These are phyloP conservation scores for Pelochelys cantorii DNA, from an alignment of 2,797 vertebrate species.

Conservation along the genomic window DNA sequence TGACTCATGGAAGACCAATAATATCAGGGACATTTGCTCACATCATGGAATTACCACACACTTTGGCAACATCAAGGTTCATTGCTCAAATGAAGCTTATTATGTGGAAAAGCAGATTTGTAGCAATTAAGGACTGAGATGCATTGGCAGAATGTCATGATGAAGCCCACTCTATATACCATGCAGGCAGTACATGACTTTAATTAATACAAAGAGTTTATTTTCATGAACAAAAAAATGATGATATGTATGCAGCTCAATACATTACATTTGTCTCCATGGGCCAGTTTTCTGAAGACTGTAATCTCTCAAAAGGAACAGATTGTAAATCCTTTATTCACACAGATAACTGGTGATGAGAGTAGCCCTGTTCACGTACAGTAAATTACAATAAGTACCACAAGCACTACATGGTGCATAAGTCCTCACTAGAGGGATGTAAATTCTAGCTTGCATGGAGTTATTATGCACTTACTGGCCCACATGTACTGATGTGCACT, in stretches of 20 bases:
- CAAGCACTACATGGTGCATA: background rate
- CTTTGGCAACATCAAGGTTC: background rate
- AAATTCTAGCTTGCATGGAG: background rate
- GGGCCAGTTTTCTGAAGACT: background rate
- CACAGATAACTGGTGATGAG: background rate
- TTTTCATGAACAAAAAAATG: background rate
- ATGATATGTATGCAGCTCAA: background rate
- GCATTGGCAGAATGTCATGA: background rate
- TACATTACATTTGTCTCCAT: rapidly evolving
- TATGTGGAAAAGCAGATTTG: background rate
- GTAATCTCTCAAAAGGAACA: background rate
- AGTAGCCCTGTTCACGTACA: rapidly evolving
- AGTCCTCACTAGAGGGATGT: background rate
- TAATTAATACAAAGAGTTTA: background rate
- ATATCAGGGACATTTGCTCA: background rate
- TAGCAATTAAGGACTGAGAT: background rate
- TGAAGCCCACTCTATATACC: background rate
- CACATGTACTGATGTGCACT: background rate
- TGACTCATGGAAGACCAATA: background rate
- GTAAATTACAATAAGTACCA: background rate
- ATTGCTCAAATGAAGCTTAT: background rate
- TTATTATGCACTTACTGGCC: background rate
- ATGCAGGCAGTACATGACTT: background rate
- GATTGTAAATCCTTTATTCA: background rate
- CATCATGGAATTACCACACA: background rate